These are phyloP conservation scores for Folsomia manolachei DNA, from an alignment of 2,888 invertebrate genomes.

Conservation along the genomic window DNA sequence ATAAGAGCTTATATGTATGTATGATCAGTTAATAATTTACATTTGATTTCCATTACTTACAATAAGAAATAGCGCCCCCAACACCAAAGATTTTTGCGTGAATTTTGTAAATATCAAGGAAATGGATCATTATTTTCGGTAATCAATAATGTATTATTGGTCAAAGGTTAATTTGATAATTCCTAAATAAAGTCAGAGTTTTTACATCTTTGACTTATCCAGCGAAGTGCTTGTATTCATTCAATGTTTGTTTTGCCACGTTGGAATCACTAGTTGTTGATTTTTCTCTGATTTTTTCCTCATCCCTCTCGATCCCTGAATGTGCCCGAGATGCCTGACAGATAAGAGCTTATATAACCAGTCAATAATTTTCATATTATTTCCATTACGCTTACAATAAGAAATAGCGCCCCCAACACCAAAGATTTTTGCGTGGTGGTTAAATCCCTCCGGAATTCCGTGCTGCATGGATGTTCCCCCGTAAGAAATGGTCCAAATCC, in stretches of 20 bases:
- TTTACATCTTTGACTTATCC: no score
- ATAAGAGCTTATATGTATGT: neutral
- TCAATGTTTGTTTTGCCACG: no score
- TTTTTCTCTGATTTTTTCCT: neutral
- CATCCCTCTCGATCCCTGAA: neutral
- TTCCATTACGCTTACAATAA: neutral
- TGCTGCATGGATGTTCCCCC: neutral
- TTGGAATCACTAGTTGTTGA: no score
- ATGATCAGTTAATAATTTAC: neutral
- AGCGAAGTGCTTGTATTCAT: no score
- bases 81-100: neutral
- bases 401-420: neutral
- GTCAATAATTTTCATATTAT: neutral
- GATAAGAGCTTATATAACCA: neutral
- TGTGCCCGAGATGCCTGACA: neutral
- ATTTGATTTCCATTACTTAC: neutral
- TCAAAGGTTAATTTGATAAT: no score
- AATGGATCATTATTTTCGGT: no score
- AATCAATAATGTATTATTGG: no score
- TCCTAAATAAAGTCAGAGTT: no score
- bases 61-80: slow-evolving; percentile 3
- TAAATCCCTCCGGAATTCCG: neutral
- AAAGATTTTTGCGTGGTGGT: neutral
- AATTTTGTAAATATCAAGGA: no score
- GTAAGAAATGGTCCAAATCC: neutral